These are phyloP conservation scores for Ictalurus furcatus DNA, from an alignment of 2,113 vertebrate species.

Conservation along the genomic window DNA sequence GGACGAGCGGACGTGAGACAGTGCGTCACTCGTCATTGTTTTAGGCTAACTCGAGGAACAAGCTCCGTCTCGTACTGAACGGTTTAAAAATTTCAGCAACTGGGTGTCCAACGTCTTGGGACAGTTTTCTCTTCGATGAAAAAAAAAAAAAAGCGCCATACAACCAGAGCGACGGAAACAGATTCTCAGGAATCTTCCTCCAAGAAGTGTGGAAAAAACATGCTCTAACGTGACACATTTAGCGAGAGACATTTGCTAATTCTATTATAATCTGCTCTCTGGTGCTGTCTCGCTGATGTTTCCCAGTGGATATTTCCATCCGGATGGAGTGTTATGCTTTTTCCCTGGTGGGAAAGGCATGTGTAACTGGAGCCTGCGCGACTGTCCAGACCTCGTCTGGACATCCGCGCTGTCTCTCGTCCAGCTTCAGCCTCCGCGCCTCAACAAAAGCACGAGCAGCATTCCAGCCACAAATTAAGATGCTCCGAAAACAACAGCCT, in stretches of 20 bases:
- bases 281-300: slow-evolving; percentile 46
- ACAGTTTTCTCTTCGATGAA: slow-evolving; percentile 22
- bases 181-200: slow-evolving; percentile 5
- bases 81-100: neutral
- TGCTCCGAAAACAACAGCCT: slow-evolving; percentile 49
- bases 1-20: neutral
- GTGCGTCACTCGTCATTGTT: neutral
- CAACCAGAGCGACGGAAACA: neutral
- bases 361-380: slow-evolving; percentile 65
- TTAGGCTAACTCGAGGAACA: neutral
- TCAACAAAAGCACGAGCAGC: slow-evolving; percentile 49
- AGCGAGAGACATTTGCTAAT: slow-evolving; percentile 71
- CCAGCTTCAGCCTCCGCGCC: slow-evolving; percentile 39
- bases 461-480: slow-evolving; percentile 60
- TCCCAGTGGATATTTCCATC: slow-evolving; percentile 71
- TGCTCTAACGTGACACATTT: slow-evolving; percentile 61
- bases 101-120: slow-evolving; percentile 11
- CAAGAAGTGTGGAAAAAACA: slow-evolving; percentile 23
- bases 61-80: neutral
- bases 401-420: slow-evolving; percentile 43
- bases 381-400: slow-evolving; percentile 46
- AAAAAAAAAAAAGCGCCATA: no score
- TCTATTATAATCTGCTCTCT: slow-evolving; percentile 69
- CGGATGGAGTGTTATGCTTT: slow-evolving; percentile 46
- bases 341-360: slow-evolving; percentile 63